These are phyloP conservation scores for Melanerpes formicivorus DNA, from an alignment of 2,113 vertebrate genomes.

Conservation along the genomic window DNA sequence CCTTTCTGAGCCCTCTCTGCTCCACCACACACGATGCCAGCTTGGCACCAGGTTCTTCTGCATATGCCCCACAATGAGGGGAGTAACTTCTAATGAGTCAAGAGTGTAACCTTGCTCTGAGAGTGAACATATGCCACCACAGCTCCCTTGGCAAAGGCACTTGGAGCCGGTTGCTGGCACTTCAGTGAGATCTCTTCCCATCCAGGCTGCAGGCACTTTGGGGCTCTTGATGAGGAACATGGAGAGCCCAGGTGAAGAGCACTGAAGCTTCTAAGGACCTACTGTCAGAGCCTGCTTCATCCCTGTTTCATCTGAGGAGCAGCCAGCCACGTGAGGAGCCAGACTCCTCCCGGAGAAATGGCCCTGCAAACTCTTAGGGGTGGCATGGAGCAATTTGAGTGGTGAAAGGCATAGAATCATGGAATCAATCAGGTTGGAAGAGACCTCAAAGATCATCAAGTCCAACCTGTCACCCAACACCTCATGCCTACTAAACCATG, in stretches of 20 bases:
- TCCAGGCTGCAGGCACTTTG: not conserved
- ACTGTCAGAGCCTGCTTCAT: not conserved
- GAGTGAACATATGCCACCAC: slow-evolving; percentile 23
- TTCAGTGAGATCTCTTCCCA: not conserved
- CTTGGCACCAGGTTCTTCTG: not conserved
- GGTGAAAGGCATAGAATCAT: not conserved
- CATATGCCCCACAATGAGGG: not conserved
- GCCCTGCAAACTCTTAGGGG: fast-evolving
- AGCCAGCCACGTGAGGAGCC: not conserved
- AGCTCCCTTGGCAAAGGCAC: slow-evolving; percentile 35
- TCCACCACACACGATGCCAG: not conserved
- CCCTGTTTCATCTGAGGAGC: not conserved
- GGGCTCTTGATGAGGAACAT: not conserved
- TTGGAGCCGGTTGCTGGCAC: not conserved
- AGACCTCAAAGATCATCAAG: too few relatives aligned
- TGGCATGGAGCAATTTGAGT: fast-evolving
- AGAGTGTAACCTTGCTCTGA: slow-evolving; percentile 37
- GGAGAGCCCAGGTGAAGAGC: not conserved
- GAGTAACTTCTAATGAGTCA: not conserved
- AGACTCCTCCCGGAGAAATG: fast-evolving
- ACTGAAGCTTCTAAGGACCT: not conserved
- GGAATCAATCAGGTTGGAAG: too few relatives aligned
- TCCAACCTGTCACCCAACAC: too few relatives aligned
- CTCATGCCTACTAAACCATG: too few relatives aligned
- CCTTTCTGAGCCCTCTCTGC: not conserved